Evolutionary conservation across 2,888 invertebrate genomes (phyloP), one percentile per base, ranked within the genome.

Genomic region (Catocala sponsa): DNA sequence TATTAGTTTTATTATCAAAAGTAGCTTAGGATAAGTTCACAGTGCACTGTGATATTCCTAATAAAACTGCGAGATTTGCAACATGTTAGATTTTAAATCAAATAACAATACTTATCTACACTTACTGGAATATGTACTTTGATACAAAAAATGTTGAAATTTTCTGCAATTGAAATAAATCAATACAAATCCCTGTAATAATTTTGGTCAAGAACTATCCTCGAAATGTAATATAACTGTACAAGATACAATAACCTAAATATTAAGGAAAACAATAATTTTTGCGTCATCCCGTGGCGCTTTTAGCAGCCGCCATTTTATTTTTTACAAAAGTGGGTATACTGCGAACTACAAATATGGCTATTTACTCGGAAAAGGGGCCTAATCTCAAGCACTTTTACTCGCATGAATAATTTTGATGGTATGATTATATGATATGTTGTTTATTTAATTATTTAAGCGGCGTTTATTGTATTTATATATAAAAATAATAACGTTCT

Each of bases 51-150:
- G 32, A 46, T 13, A 44, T 11, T 7, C 46, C 15, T 13, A 11
- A 9, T 38, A 38, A 6, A 38, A 4, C 35, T 38, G 9, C 6
- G 15, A 4, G 11, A 44, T 48, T 48, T 11, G 5, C n/a, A 12
- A 42, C 25, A 15, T 42, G 2, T 42, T 52, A 42, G 11, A 41
- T 25, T 33, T 52, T 52, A 2, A n/a, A 52, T 7, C 42, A 42
- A 42, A 53, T 13, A 52, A 41, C n/a, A 43, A 25, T 25, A 6
- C 52, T 25, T 25, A n/a, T 25, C 15, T 52, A 12, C 43, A 33
- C 35, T 38, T 38, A 54, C 12, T 12, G 43, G 42, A 11, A 7
- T 53, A 53, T 54, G 10, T 54, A 54, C 53, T 42, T 44, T 42
- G 42, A 9, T 11, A 44, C 5, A 12, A 44, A 44, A 12, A n/a